Percentiles rank a stretch among this genome's conserved stretches.
These are phyloP conservation scores for Anolis carolinensis DNA, from an alignment of 2,113 vertebrate genomes.

Conservation along the genomic window DNA sequence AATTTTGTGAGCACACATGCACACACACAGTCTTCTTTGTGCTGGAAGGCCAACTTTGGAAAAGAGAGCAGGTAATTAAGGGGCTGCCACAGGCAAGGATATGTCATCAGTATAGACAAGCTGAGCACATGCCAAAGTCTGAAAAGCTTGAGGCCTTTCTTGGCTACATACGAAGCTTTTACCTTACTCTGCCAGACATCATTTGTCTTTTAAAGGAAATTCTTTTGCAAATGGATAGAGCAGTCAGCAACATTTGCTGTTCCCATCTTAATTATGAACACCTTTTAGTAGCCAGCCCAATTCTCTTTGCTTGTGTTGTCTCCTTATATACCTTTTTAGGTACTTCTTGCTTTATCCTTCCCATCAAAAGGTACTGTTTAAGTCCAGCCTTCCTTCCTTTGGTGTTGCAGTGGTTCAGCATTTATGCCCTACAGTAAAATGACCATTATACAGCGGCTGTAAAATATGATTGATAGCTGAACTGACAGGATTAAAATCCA, in stretches of 20 bases:
- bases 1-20: too few species aligned
- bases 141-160: slow-evolving; percentile 39
- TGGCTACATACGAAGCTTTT: slow-evolving; percentile 35
- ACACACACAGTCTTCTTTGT: slow-evolving; percentile 41
- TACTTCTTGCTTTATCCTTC: neutral
- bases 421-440: neutral
- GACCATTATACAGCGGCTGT: neutral
- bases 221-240: slow-evolving; percentile 52
- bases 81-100: slow-evolving; percentile 40
- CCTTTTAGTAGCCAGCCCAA: neutral
- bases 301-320: neutral
- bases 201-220: slow-evolving; percentile 55
- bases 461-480: neutral
- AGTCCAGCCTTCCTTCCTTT: neutral
- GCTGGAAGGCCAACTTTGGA: slow-evolving; percentile 47
- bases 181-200: slow-evolving; percentile 46
- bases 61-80: slow-evolving; percentile 50
- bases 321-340: neutral
- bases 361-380: neutral
- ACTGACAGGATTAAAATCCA: neutral
- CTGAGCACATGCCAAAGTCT: neutral
- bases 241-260: neutral
- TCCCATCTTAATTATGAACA: slow-evolving; percentile 40
- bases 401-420: neutral
- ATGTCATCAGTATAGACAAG: slow-evolving; percentile 41